Base-by-base conservation (phyloP, 2,888 invertebrate genomes). In the Chelonus formosanus region DNA sequence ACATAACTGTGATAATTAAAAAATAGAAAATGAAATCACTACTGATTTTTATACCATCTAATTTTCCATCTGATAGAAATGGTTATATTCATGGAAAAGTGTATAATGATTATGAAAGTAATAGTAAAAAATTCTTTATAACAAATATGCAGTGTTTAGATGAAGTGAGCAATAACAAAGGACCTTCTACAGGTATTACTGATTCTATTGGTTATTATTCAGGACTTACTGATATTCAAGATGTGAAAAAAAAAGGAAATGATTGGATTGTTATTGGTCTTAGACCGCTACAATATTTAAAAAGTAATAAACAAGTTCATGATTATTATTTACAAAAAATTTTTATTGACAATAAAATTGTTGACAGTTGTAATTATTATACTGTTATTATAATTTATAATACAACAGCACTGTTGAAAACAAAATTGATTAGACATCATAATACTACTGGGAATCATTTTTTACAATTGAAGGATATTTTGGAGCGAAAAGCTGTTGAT, bases 341-440 rank as follows among this genome's bases (percentile, higher is more conserved):
- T 5, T 5, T 40, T 40, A 45, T 81, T 3, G 75, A 76, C 35
- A 74, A 74, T 65, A 73, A 72, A 61, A 78, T 67, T 55, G 57
- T 77, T 1, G 53, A 69, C 6, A 57, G 53, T 3, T 45, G 59
- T 0, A 65, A 54, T 2, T 70, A 66, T 43, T 77, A 76, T 31
- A 74, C 74, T 0, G 76, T 81, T 1, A 72, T 83, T 5, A 77
- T 81, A 43, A 68, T 83, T 44, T 85, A 84, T 34, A 76, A 84
- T 68, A 76, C 77, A 48, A 59, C 56, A 43, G 81, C 75, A 0
- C 72, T 85, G 3, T 68, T 75, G 5, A 72, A 77, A 54, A 78
- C 83, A 3, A 84, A 85, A 67, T 68, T 83, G 4, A 78, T 80
- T 10, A 58, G 67, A 32, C 69, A 71, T 8, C 73, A 69, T 35